These are phyloP conservation scores for Ursus arctos DNA, from an alignment of 2,113 vertebrate genomes.

Conservation along the genomic window DNA sequence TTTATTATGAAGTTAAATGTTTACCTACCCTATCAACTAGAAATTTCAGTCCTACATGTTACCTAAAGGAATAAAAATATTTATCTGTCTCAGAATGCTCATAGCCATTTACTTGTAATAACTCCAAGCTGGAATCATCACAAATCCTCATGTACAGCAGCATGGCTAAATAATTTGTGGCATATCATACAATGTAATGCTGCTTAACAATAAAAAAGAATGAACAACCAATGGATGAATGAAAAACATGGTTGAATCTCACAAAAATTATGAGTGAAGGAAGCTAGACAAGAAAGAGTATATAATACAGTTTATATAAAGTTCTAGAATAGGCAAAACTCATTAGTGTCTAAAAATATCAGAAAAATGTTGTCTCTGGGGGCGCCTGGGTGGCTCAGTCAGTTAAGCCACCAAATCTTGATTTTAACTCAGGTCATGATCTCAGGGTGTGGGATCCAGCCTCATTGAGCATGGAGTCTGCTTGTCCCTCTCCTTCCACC, in stretches of 20 bases:
- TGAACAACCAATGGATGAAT: neutral
- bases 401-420: no score
- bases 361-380: neutral
- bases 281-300: neutral
- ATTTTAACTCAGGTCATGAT: no score
- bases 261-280: neutral
- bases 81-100: neutral
- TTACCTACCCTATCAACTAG: neutral
- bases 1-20: neutral
- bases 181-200: neutral
- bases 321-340: neutral
- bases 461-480: no score
- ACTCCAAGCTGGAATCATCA: neutral
- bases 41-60: neutral
- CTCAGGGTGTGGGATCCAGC: no score
- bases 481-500: neutral
- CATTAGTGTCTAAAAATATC: neutral
- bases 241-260: neutral
- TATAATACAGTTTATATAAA: neutral
- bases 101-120: neutral
- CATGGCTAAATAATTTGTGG: neutral
- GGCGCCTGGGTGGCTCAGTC: no score
- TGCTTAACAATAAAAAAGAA: neutral
- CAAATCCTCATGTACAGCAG: neutral
- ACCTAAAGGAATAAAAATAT: neutral